Base-by-base conservation (phyloP, 2,113 vertebrate genomes). In the Furnarius figulus region DNA sequence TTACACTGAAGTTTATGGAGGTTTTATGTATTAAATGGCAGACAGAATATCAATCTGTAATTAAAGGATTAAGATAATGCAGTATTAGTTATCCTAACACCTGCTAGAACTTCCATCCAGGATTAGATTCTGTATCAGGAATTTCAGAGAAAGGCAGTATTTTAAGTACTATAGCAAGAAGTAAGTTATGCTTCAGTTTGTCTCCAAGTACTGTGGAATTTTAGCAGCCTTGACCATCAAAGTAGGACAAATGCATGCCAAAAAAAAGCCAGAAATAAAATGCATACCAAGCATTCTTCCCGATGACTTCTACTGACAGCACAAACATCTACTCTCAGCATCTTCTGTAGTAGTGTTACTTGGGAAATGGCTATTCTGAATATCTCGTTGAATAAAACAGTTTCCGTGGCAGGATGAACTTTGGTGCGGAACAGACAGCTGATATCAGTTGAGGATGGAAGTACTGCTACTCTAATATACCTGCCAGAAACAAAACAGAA, bases 401-500 rank as follows among this genome's bases (percentile, higher is more conserved):
- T 96, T 74, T 98, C 98, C 23, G 77, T 63, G 77, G 97, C 97
- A 40, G 96, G 95, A 75, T 98, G 97, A 67, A 98, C 95, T 95
- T 98, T 98, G 23, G 98, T 98, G 92, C 98, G 98, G 91, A 99
- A 99, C 13, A 99, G 97, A 76, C 97, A 98, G 97, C 98, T 98
- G 93, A 58, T 92, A 31, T 98, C 98, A n/a, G 89, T 35, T 15
- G 98, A 98, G 81, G 98, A 98, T 46, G 98, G 98, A 33, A 99
- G 98, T 22, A 99, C 90, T 8, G 98, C 98, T 52, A 98, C 95
- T 66, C 98, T 97, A 46, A 98, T 70, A 73, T 99, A 99, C 63
- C 98, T 99, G 97, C 52, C 46, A 22, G 87, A 74, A 91, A 85
- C 30, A 79, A 92, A 88, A 52, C 31, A 31, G 52, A 46, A 50